Percentiles rank a stretch among this genome's conserved stretches.
These are phyloP conservation scores for Zosterops lateralis DNA, from an alignment of 2,113 vertebrate genomes.

Conservation along the genomic window DNA sequence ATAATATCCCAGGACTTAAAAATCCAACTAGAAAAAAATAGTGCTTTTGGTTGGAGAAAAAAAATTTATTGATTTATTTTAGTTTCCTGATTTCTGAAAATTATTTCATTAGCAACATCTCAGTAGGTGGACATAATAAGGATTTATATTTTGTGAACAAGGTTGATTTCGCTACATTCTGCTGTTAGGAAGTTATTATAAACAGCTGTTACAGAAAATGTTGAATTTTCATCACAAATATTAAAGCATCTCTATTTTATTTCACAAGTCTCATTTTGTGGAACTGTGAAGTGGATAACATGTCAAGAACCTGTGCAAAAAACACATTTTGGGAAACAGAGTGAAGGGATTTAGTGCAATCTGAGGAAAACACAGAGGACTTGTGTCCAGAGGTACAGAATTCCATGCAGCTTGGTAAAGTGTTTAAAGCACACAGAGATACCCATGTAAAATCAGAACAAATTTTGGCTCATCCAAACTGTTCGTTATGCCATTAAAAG, in stretches of 20 bases:
- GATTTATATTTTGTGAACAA: not conserved
- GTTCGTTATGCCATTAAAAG: not conserved
- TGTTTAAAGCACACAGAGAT: not conserved
- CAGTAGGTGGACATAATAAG: not conserved
- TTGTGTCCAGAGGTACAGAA: not conserved
- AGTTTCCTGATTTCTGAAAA: not conserved
- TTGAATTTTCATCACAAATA: not conserved
- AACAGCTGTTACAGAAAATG: not conserved
- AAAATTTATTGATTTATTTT: not conserved
- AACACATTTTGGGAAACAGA: not conserved
- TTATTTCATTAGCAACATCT: not conserved
- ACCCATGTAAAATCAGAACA: not conserved
- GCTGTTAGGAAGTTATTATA: not conserved
- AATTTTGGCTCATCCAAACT: not conserved
- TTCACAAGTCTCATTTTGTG: not conserved
- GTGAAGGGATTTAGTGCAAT: not conserved
- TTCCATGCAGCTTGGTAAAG: not conserved
- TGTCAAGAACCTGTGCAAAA: not conserved
- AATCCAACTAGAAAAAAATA: not conserved
- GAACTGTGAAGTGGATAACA: not conserved
- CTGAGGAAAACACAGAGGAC: not conserved
- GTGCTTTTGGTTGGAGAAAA: not conserved
- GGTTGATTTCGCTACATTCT: not conserved
- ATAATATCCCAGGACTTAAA: not conserved
- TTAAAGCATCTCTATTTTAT: not conserved